Percentiles rank a stretch among this genome's conserved stretches.
Conservation (phyloP, 2,113 vertebrate genomes). For the Tachuris rubrigastra region DNA sequence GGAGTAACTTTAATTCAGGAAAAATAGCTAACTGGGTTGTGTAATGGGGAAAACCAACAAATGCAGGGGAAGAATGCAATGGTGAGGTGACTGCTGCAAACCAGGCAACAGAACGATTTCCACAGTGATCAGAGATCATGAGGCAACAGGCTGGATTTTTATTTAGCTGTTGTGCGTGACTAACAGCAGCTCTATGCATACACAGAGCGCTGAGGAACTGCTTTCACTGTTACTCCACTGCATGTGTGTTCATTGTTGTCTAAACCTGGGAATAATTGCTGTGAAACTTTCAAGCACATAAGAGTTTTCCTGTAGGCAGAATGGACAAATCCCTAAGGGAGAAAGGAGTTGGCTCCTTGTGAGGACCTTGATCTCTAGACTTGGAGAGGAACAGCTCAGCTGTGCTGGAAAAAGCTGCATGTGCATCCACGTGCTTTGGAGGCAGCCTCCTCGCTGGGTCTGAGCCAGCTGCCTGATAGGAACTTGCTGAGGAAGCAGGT, state of each 20-base stretch:
- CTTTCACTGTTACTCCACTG: not conserved
- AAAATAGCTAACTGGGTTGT: conserved; percentile 5
- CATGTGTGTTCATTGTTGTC: not conserved
- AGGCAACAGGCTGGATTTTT: conserved; percentile 8
- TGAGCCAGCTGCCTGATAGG: not conserved
- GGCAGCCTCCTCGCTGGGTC: not conserved
- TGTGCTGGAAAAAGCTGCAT: conserved; percentile 34
- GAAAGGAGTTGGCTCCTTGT: not conserved
- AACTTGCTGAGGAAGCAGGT: conserved; percentile 51
- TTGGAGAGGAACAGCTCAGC: not conserved
- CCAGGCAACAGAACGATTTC: not conserved
- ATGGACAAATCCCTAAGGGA: not conserved
- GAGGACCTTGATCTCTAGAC: not conserved
- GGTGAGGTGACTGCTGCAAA: not conserved
- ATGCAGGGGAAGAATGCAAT: not conserved
- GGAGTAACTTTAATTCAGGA: conserved; percentile 33
- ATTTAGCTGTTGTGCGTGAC: not conserved
- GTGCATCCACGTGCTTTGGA: not conserved
- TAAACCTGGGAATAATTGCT: not conserved
- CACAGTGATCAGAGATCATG: not conserved
- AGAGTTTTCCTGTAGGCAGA: conserved; percentile 6
- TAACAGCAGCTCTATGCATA: not conserved
- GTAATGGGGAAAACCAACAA: conserved; percentile 26
- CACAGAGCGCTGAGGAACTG: not conserved
- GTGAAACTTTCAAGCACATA: not conserved